Conservation (phyloP, 2,888 invertebrate species). For the Globia sparganii region DNA sequence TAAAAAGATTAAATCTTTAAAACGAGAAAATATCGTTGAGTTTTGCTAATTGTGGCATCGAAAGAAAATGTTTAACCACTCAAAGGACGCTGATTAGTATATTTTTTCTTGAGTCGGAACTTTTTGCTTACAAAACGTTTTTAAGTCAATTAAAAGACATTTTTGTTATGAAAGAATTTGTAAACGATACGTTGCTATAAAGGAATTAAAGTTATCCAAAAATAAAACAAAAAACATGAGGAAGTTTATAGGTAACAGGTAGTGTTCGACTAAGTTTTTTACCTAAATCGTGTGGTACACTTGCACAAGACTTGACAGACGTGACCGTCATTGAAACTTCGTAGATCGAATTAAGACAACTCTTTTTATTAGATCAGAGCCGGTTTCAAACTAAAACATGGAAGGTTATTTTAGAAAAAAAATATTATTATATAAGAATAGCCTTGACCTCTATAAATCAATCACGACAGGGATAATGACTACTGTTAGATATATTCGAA, state of each 20-base stretch:
- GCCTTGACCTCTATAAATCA: not conserved
- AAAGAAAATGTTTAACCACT: slow-evolving; percentile 56
- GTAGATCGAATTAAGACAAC: slow-evolving; percentile 17
- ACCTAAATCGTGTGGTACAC: not conserved
- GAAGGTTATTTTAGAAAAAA: slow-evolving; percentile 2
- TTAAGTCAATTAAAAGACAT: slow-evolving; percentile 19
- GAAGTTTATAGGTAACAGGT: not conserved
- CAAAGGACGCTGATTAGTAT: slow-evolving; percentile 46
- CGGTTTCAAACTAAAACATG: not conserved
- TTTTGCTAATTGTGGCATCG: slow-evolving; percentile 52
- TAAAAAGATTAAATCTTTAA: slow-evolving; percentile 24
- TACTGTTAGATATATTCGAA: not conserved
- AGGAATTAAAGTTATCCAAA: slow-evolving; percentile 15
- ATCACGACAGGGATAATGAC: not conserved
- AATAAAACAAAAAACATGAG: not conserved
- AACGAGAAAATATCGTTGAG: slow-evolving; percentile 60
- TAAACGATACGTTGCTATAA: slow-evolving; percentile 22
- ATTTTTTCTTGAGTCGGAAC: slow-evolving; percentile 16
- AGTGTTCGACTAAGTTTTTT: slow-evolving; percentile 20
- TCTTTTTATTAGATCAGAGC: not conserved
- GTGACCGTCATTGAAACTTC: slow-evolving; percentile 28
- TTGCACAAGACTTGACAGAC: slow-evolving; percentile 22
- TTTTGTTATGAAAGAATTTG: slow-evolving; percentile 35
- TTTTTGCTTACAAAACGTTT: slow-evolving; percentile 21
- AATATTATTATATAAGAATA: not conserved